phyloP scores from a whole-genome alignment of 2,113 vertebrate species.

The Macroglossus sobrinus region DNA sequence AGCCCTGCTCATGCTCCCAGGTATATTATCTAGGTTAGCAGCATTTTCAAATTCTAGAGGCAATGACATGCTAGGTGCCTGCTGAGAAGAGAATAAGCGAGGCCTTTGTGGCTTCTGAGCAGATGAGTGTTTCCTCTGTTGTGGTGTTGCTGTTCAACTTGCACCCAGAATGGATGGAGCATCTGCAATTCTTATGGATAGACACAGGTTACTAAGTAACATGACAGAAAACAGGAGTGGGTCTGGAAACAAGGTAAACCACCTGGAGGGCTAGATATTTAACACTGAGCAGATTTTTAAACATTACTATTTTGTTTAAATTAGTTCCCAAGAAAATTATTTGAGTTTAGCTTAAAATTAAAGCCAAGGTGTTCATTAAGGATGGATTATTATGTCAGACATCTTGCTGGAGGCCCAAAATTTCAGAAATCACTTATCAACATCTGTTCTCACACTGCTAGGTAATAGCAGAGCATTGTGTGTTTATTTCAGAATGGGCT shows the following conservation, averaged over 20 bases:
- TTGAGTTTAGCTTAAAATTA: not conserved
- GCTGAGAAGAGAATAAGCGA: not conserved
- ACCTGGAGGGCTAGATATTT: not conserved
- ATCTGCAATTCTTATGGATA: not conserved
- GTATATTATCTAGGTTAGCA: not conserved
- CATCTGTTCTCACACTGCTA: not conserved
- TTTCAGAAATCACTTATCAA: not conserved
- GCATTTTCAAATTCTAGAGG: too few relatives aligned
- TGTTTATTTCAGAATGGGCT: not conserved
- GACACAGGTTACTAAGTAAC: not conserved
- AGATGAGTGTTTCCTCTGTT: fast-evolving
- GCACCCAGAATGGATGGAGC: not conserved
- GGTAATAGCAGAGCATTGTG: not conserved
- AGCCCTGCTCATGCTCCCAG: fast-evolving
- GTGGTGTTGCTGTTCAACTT: not conserved
- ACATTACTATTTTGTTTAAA: not conserved
- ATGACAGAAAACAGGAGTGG: not conserved
- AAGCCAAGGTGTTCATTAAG: not conserved
- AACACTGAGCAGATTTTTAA: not conserved
- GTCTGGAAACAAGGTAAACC: not conserved
- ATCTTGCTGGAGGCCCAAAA: not conserved
- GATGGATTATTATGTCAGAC: too few relatives aligned
- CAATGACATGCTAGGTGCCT: not conserved
- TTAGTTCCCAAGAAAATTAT: not conserved
- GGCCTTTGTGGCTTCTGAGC: fast-evolving